A percentile compares a stretch with the other conserved stretches of the same genome.
Evolutionary conservation across 2,888 invertebrate genomes (phyloP).

Genomic region (Trichogramma dendrolimi): DNA sequence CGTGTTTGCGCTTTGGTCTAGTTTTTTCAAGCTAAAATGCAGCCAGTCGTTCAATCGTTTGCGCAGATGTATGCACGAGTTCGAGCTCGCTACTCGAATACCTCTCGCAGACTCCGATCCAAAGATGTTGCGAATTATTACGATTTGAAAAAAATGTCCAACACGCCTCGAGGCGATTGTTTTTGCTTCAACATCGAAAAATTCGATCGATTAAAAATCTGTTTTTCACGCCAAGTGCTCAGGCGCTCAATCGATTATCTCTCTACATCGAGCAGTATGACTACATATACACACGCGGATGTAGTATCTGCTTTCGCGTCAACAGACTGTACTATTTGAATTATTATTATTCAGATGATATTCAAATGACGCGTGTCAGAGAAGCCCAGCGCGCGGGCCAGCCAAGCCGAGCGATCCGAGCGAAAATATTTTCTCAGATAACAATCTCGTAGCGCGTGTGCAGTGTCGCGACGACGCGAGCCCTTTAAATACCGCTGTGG

Average conservation of each 20-base stretch:
- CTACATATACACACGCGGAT: too few species aligned
- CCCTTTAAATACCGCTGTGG: too few species aligned
- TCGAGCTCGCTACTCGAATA: neutral
- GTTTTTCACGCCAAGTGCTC: too few species aligned
- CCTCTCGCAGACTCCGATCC: neutral
- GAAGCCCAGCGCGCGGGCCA: too few species aligned
- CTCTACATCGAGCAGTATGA: too few species aligned
- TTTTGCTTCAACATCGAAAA: too few species aligned
- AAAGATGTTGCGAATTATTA: neutral
- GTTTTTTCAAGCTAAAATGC: too few species aligned
- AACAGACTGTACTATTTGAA: neutral
- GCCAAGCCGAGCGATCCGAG: slow-evolving; percentile 34
- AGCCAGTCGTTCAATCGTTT: slow-evolving; percentile 16
- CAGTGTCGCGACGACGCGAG: too few species aligned
- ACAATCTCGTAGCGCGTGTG: slow-evolving; percentile 33
- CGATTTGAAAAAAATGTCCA: neutral
- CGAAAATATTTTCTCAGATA: slow-evolving; percentile 50
- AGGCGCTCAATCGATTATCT: too few species aligned
- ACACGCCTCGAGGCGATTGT: neutral
- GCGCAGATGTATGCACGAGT: slow-evolving; percentile 18
- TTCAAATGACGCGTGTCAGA: slow-evolving; percentile 36
- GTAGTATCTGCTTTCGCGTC: too few species aligned
- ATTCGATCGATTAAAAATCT: too few species aligned
- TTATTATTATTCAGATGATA: slow-evolving; percentile 46
- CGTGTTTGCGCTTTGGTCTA: too few species aligned